Evolutionary conservation across 2,797 vertebrate species (phyloP).

Genomic region (Hypotaenidia okinawae): DNA sequence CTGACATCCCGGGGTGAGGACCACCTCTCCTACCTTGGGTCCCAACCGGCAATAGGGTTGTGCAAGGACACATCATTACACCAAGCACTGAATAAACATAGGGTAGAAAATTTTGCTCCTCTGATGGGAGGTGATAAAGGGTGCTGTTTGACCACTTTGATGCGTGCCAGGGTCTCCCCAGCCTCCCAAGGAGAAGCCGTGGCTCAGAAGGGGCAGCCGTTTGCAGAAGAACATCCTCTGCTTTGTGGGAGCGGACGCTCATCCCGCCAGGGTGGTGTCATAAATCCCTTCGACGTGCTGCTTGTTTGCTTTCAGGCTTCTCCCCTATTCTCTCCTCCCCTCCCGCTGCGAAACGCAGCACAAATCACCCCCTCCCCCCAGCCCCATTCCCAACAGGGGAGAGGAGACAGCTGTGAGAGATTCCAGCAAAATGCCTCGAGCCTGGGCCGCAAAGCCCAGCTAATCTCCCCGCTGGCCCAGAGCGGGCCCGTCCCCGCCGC

Average conservation of each 20-base stretch:
- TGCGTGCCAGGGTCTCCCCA: neutral
- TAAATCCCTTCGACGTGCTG: neutral
- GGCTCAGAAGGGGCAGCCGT: accelerated
- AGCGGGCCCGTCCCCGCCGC: neutral
- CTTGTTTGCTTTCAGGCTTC: neutral
- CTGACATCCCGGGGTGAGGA: accelerated
- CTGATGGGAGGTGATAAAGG: accelerated
- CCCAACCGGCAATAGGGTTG: accelerated
- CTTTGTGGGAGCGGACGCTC: neutral
- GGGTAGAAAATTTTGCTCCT: accelerated
- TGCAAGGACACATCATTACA: accelerated
- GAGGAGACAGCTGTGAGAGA: neutral
- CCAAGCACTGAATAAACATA: accelerated
- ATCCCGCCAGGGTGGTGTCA: accelerated
- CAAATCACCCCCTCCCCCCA: accelerated
- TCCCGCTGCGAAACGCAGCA: accelerated
- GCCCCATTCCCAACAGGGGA: neutral
- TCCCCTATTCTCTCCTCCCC: neutral
- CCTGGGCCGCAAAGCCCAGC: neutral
- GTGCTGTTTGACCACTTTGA: neutral
- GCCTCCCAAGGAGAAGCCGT: accelerated
- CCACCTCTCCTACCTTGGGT: neutral
- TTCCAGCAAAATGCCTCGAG: neutral
- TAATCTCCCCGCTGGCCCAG: accelerated
- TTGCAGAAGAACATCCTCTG: neutral